Evolutionary conservation across 2,888 invertebrate species (phyloP).

Genomic region (Acanthosepion esculentum): DNA sequence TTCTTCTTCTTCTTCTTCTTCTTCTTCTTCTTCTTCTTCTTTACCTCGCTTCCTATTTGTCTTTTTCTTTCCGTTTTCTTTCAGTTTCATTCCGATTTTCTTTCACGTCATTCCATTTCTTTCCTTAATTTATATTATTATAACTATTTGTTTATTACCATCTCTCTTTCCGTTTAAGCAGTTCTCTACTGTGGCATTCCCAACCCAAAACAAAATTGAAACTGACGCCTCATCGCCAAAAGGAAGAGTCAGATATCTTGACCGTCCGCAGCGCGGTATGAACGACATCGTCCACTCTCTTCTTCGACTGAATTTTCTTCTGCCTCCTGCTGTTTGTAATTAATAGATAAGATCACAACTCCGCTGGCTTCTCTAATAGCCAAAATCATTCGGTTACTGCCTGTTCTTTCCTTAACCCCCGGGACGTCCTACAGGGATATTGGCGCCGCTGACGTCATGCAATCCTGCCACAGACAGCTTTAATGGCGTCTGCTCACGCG

Average conservation of each 20-base stretch:
- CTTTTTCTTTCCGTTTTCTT: too few relatives aligned
- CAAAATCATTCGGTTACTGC: not conserved
- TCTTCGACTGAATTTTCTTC: not conserved
- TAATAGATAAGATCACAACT: conserved; percentile 33
- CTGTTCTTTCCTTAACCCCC: not conserved
- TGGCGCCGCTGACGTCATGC: conserved; percentile 33
- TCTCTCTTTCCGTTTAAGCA: not conserved
- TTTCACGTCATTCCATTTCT: too few relatives aligned
- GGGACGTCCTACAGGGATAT: not conserved
- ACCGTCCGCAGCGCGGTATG: not conserved
- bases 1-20: too few relatives aligned
- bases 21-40: too few relatives aligned
- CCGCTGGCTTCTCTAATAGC: conserved; percentile 20
- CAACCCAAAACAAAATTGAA: not conserved
- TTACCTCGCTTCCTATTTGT: too few relatives aligned
- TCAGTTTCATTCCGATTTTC: too few relatives aligned
- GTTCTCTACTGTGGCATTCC: not conserved
- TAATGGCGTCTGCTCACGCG: not conserved
- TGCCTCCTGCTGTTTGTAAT: not conserved
- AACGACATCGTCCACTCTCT: not conserved
- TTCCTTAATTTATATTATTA: too few relatives aligned
- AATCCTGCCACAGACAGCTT: not conserved
- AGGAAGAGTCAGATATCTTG: not conserved
- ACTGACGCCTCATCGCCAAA: not conserved
- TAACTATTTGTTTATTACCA: too few relatives aligned